Percentiles rank a stretch among this genome's conserved stretches.
These are phyloP conservation scores for Boulengeromyrus knoepffleri DNA, from an alignment of 2,113 vertebrate species.

Conservation along the genomic window DNA sequence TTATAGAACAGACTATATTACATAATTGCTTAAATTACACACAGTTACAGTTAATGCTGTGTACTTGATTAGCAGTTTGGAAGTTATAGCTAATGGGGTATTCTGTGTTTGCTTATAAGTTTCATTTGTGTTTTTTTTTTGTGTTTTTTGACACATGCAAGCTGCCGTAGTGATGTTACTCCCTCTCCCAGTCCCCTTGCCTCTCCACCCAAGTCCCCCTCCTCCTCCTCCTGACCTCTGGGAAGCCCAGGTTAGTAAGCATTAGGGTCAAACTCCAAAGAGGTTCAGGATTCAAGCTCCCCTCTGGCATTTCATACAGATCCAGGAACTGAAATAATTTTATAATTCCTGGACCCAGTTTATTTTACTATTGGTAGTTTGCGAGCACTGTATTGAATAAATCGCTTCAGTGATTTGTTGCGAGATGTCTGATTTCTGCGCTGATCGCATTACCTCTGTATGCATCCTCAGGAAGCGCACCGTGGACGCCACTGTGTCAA, in stretches of 20 bases:
- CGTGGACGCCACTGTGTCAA: neutral
- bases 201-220: constrained; percentile 1
- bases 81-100: constrained; percentile 10
- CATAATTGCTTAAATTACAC: neutral
- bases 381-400: neutral
- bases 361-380: neutral
- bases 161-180: constrained; percentile 8
- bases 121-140: neutral
- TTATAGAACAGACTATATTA: neutral
- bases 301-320: neutral
- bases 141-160: constrained; percentile 8
- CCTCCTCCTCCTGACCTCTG: constrained; percentile 4
- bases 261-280: neutral
- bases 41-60: neutral
- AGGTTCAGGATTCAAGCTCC: neutral
- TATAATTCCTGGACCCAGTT: neutral
- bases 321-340: neutral
- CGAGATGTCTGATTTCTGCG: neutral
- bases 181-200: constrained; percentile 13
- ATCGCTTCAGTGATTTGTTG: neutral
- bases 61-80: neutral
- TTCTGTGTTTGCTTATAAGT: neutral
- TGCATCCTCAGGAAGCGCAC: neutral
- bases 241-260: neutral
- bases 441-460: neutral